A percentile compares a stretch with the other conserved stretches of the same genome.
Evolutionary conservation across 2,113 vertebrate species (phyloP).

Genomic region (Chiloscyllium plagiosum): DNA sequence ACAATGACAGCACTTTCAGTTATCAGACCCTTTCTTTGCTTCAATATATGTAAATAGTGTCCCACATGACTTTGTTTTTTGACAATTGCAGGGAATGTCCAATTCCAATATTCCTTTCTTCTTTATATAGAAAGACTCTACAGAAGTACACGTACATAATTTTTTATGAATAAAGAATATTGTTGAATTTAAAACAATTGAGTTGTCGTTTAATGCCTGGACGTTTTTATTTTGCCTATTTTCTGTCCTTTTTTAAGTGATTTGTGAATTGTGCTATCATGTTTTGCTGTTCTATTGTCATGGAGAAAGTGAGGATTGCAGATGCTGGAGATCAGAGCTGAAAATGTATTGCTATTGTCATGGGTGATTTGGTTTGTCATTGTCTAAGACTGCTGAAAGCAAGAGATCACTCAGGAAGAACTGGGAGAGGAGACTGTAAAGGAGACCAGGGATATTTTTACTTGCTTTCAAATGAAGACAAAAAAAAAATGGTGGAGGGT

Average conservation of each 20-base stretch:
- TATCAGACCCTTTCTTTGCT: too few relatives aligned
- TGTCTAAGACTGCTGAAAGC: not conserved
- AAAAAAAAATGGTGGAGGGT: too few relatives aligned
- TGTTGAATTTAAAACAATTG: not conserved
- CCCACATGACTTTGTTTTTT: too few relatives aligned
- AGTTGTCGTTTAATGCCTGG: not conserved
- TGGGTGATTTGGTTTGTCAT: not conserved
- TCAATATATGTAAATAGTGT: too few relatives aligned
- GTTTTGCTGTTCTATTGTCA: not conserved
- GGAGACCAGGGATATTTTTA: not conserved
- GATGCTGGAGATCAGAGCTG: too few relatives aligned
- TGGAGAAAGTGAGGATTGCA: too few relatives aligned
- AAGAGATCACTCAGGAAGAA: not conserved
- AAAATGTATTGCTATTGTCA: not conserved
- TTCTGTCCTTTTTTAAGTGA: not conserved
- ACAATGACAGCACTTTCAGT: too few relatives aligned
- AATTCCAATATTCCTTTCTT: too few relatives aligned
- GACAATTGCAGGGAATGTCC: too few relatives aligned
- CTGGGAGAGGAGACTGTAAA: not conserved
- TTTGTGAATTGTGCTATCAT: not conserved
- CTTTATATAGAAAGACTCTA: too few relatives aligned
- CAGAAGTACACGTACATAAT: too few relatives aligned
- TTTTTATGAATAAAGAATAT: too few relatives aligned
- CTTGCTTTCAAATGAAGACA: not conserved
- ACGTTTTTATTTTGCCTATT: not conserved